A percentile compares a stretch with the other conserved stretches of the same genome.
Conservation (phyloP, 30 jellyfish, hydroid and myxozoan species). For the Pelagia noctiluca region DNA sequence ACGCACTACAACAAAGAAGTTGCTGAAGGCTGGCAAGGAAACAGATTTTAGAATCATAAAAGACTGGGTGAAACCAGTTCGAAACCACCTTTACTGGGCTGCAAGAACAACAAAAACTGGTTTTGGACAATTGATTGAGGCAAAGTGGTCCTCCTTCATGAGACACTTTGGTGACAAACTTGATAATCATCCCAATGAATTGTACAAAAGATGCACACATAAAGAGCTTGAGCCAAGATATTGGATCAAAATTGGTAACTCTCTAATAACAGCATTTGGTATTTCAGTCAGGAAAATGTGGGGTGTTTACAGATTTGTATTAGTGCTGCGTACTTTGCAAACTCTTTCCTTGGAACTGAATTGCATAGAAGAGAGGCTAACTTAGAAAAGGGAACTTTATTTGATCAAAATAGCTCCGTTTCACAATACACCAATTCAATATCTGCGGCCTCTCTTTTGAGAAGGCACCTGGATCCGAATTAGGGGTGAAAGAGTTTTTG, state of each 20-base stretch:
- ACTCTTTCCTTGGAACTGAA: no score
- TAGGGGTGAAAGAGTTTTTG: no score
- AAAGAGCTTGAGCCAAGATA: slow-evolving; percentile 17
- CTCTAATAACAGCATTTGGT: neutral
- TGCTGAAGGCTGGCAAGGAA: slow-evolving; percentile 33
- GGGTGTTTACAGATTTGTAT: no score
- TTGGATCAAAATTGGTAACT: slow-evolving; percentile 42
- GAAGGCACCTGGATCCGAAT: no score
- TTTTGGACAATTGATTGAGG: slow-evolving; percentile 18
- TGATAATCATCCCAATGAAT: slow-evolving; percentile 31
- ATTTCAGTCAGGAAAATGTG: no score
- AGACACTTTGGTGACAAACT: slow-evolving; percentile 28
- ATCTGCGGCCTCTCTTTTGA: no score
- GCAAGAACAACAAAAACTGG: slow-evolving; percentile 22
- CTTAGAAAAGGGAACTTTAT: no score
- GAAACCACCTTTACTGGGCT: slow-evolving; percentile 42
- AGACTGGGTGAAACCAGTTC: slow-evolving; percentile 21
- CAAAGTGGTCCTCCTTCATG: slow-evolving; percentile 41
- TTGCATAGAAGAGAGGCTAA: no score
- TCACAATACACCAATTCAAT: no score
- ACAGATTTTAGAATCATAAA: slow-evolving; percentile 14
- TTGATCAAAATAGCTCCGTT: no score
- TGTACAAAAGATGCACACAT: slow-evolving; percentile 27
- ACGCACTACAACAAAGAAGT: slow-evolving; percentile 16
- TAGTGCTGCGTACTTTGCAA: no score